Base-by-base conservation (phyloP, 2,113 vertebrate genomes). In the Myiopsitta monachus region DNA sequence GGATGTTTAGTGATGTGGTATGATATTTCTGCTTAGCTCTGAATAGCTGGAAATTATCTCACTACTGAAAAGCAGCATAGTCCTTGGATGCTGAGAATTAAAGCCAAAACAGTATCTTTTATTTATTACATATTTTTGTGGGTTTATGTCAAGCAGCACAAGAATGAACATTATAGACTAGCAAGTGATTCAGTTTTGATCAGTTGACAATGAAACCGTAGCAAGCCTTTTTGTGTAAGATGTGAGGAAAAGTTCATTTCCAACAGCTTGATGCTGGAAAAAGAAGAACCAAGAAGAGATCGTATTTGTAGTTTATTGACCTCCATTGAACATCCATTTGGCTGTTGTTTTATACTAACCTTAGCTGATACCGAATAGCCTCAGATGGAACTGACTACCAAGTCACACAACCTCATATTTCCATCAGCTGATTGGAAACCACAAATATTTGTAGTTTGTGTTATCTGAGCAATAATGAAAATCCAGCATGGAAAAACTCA, bases 401-500 rank as follows among this genome's bases (percentile, higher is more conserved):
- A 94, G 96, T 97, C 94, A 98, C 72, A 64, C 93, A 92, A 94
- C 73, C 82, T 75, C 93, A 52, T 95, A 96, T 95, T 95, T 95
- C 93, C 95, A 94, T 87, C 94, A 95, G 95, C 87, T 96, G 94
- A 96, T 87, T 91, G 80, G 92, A 88, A 96, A 97, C 97, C 98
- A 97, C 97, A 98, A 97, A 76, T 97, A 98, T 98, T 97, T 86
- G 68, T 69, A 92, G 77, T 88, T 97, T 97, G 95, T 89, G 92
- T 96, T 97, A 98, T 97, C 97, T 95, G 84, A 87, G 94, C 92
- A 97, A 94, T 93, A 97, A 93, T 28, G 79, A 97, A 95, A 98
- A 97, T 95, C 97, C 97, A 97, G 97, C 97, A 97, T 91, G 94
- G 96, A 97, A 97, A 97, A 97, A 86, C 79, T 94, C 97, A 97